Conservation (phyloP, 2,113 vertebrate genomes). For the Natator depressus region DNA sequence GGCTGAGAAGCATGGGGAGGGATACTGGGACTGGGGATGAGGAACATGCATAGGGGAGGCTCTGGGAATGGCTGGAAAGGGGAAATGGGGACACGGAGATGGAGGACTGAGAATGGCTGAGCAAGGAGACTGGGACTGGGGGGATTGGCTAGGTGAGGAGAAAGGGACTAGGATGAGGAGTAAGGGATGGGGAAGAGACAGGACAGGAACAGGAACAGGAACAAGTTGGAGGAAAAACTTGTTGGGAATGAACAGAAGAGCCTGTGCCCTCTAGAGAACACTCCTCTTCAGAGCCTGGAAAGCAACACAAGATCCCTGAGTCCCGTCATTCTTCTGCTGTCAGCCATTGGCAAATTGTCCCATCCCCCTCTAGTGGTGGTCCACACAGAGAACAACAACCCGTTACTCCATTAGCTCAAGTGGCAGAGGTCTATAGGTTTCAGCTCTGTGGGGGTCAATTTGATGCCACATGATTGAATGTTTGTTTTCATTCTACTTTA, state of each 20-base stretch:
- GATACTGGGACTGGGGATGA: neutral
- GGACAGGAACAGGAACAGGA: neutral
- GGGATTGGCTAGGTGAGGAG: neutral
- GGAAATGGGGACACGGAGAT: neutral
- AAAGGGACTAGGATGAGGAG: neutral
- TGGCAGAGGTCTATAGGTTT: neutral
- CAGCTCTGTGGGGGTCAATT: neutral
- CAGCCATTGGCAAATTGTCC: neutral
- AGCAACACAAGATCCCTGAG: fast-evolving
- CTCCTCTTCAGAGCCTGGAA: neutral
- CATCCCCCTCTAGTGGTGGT: neutral
- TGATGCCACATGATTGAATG: neutral
- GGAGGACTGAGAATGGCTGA: neutral
- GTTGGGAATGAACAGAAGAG: neutral
- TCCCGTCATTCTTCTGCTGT: neutral
- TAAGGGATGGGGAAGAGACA: neutral
- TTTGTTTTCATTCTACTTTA: no score
- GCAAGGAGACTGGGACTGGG: neutral
- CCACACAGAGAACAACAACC: neutral
- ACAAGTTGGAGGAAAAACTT: neutral
- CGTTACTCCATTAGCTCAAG: neutral
- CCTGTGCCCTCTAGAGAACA: neutral
- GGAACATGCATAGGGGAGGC: fast-evolving
- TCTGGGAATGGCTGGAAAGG: neutral
- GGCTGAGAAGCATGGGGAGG: neutral